Conservation (phyloP, 2,888 invertebrate species). For the Microplitis manilae region DNA sequence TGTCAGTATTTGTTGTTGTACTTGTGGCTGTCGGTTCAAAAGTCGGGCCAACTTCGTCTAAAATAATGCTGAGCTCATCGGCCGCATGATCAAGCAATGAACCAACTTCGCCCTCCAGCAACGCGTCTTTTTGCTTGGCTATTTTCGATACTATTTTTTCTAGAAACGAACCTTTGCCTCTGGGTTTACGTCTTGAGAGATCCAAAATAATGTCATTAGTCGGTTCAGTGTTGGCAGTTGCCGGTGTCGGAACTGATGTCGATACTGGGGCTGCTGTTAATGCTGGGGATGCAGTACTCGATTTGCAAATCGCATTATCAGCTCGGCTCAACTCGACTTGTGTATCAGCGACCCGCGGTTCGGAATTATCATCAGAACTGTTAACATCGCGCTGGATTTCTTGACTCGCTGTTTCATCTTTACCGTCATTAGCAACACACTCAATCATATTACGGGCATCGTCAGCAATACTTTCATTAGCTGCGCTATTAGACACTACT, state of each 20-base stretch:
- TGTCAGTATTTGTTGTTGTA: neutral
- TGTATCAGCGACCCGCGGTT: too few relatives aligned
- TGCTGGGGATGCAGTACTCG: neutral
- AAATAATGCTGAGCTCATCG: conserved; percentile 60
- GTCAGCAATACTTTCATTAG: conserved; percentile 15
- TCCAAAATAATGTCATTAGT: conserved; percentile 68
- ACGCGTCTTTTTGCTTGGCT: conserved; percentile 67
- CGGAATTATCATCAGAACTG: conserved; percentile 11
- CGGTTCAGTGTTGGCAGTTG: conserved; percentile 34
- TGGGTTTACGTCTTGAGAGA: conserved; percentile 65
- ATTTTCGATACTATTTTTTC: conserved; percentile 70
- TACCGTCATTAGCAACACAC: conserved; percentile 29
- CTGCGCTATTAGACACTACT: conserved; percentile 16
- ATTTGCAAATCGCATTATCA: conserved; percentile 12
- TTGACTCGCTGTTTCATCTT: conserved; percentile 24
- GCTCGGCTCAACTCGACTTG: neutral
- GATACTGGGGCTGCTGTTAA: conserved; percentile 1
- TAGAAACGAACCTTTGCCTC: conserved; percentile 67
- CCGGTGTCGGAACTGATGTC: neutral
- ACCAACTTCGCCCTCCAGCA: conserved; percentile 61
- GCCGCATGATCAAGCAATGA: conserved; percentile 60
- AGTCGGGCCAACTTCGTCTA: conserved; percentile 55
- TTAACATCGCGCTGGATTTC: conserved; percentile 4
- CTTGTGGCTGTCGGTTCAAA: conserved; percentile 24
- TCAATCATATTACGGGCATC: conserved; percentile 17